These are phyloP conservation scores for Drosophila quadrilineata DNA, from an alignment of 1,140 invertebrate species.

Conservation along the genomic window DNA sequence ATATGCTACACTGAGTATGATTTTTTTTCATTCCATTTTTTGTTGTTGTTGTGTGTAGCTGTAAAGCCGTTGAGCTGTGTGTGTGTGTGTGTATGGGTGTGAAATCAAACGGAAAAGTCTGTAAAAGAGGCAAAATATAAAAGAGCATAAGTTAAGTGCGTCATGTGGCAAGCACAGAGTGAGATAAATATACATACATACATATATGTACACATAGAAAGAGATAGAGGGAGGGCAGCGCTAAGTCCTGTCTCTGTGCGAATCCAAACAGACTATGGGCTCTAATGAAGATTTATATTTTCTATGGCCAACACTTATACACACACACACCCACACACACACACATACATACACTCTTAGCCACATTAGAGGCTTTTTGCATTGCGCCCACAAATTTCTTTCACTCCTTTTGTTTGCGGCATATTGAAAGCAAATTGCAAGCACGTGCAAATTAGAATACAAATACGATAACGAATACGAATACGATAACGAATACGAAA, in stretches of 20 bases:
- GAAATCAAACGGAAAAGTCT: slow-evolving; percentile 63
- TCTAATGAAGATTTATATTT: slow-evolving; percentile 73
- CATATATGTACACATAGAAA: too few species aligned
- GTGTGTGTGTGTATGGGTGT: slow-evolving; percentile 16
- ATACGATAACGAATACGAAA: slow-evolving; percentile 35
- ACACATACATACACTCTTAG: not conserved
- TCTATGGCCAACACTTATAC: slow-evolving; percentile 13
- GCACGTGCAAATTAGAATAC: slow-evolving; percentile 76
- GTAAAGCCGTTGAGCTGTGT: slow-evolving; percentile 45
- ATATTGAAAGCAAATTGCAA: slow-evolving; percentile 63
- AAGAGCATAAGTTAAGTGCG: slow-evolving; percentile 67
- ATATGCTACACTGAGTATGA: slow-evolving; percentile 42
- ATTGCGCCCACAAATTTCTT: too few species aligned
- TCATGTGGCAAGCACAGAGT: slow-evolving; percentile 29
- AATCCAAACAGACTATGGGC: not conserved
- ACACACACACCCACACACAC: slow-evolving; percentile 3
- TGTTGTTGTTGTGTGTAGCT: too few species aligned
- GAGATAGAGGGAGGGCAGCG: not conserved
- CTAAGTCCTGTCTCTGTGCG: slow-evolving; percentile 1
- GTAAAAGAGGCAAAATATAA: slow-evolving; percentile 50
- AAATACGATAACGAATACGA: slow-evolving; percentile 35
- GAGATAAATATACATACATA: too few species aligned
- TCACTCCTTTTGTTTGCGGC: too few species aligned
- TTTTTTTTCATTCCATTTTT: too few species aligned
- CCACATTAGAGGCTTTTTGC: slow-evolving; percentile 40